Base-by-base conservation (phyloP, 2,113 vertebrate genomes). In the Piliocolobus tephrosceles region DNA sequence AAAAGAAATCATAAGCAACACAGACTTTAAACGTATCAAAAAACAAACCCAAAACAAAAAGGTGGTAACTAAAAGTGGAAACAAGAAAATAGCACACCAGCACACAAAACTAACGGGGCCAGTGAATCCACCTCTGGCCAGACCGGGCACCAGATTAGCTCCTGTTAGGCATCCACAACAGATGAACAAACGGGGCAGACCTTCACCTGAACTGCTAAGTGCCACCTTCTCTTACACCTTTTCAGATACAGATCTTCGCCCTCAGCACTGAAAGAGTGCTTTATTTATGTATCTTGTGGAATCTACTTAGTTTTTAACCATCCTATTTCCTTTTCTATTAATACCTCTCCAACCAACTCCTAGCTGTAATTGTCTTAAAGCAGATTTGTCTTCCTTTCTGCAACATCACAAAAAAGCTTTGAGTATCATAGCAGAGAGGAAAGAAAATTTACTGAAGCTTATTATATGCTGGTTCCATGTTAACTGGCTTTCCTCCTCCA, bases 1-100 rank as follows among this genome's bases (percentile, higher is more conserved):
- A 90, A 95, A 89, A 93, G 76, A 90, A 92, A 93, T 70, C 13
- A 92, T 68, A 82, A 92, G 17, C n/a, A 83, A 78, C 8, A 72
- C 0, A 75, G 16, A 20, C 68, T 93, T 92, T 88, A 88, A 92
- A 92, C 81, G 25, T 43, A 88, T 64, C 17, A 78, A 95, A 90
- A 90, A 72, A 50, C 25, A 32, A 70, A 68, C 87, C 38, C 8
- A 58, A 86, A 10, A 83, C 58, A 38, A 57, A 78, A 66, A 91
- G 14, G 22, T 72, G 86, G 40, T 40, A 23, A 47, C 78, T 81
- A 35, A 27, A 75, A 61, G 58, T 78, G 45, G 52, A 91, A 87
- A 79, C 70, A 86, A 43, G 25, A 79, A 61, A 79, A 25, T 0
- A 88, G 32, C 40, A 55, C 7, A 40, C 6, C 27, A 84, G 20